phyloP scores from a whole-genome alignment of 2,797 vertebrate genomes.

The Clarias fuscus region DNA sequence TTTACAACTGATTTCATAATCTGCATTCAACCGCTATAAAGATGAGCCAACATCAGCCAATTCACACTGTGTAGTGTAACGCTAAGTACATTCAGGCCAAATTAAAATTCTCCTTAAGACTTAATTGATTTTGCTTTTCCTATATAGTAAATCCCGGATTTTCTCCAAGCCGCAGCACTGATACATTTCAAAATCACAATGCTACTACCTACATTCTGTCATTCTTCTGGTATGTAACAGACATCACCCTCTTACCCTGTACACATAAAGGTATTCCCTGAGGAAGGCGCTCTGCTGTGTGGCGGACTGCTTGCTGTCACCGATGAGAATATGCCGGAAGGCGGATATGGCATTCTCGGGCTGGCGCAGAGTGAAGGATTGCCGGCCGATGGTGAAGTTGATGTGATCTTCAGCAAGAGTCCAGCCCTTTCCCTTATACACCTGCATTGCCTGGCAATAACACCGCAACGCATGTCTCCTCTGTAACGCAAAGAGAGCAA shows the following conservation, averaged over 20 bases:
- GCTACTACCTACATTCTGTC: background rate
- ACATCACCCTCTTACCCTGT: slow-evolving; percentile 78
- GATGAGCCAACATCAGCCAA: background rate
- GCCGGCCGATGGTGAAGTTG: slow-evolving; percentile 96
- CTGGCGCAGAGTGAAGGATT: slow-evolving; percentile 91
- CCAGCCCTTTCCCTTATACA: slow-evolving; percentile 96
- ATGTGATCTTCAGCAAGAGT: slow-evolving; percentile 97
- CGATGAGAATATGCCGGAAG: slow-evolving; percentile 92
- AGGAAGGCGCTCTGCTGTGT: slow-evolving; percentile 93
- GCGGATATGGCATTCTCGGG: slow-evolving; percentile 88
- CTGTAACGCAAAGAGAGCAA: slow-evolving; percentile 63
- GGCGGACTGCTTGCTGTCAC: slow-evolving; percentile 92
- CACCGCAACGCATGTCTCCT: slow-evolving; percentile 93
- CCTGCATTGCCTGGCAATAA: slow-evolving; percentile 98
- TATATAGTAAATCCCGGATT: background rate
- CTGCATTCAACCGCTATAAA: background rate
- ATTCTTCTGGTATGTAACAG: background rate
- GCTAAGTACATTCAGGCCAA: background rate
- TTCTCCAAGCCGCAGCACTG: background rate
- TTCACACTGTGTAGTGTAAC: background rate
- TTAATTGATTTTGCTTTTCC: too few species aligned
- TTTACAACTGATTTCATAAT: background rate
- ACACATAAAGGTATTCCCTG: slow-evolving; percentile 95
- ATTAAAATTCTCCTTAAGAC: background rate
- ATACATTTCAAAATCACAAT: background rate